A percentile compares a stretch with the other conserved stretches of the same genome.
Evolutionary conservation across 2,888 invertebrate species (phyloP).

Genomic region (Noctua comes): DNA sequence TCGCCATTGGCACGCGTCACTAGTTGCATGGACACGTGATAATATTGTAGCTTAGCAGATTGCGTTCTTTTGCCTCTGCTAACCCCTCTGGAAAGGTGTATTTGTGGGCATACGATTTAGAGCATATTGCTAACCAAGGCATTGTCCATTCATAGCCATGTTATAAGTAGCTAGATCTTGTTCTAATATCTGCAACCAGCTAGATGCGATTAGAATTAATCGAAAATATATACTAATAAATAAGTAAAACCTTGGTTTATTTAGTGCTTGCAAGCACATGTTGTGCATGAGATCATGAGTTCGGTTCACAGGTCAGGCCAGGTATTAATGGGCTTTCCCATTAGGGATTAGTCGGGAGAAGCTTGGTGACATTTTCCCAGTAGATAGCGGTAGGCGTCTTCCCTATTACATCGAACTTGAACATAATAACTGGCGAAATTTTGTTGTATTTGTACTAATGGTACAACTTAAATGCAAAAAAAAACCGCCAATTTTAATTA

Average conservation of each 20-base stretch:
- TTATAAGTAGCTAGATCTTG: not conserved
- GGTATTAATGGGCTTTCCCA: not conserved
- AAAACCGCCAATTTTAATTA: not conserved
- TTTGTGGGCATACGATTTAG: not conserved
- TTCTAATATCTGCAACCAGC: not conserved
- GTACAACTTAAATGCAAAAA: not conserved
- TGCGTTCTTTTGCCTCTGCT: not conserved
- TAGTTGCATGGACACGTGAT: not conserved
- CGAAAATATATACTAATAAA: not conserved
- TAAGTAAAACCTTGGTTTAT: not conserved
- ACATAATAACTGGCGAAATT: not conserved
- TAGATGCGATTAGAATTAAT: too few species aligned
- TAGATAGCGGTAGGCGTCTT: not conserved
- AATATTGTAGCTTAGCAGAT: not conserved
- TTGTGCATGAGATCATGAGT: not conserved
- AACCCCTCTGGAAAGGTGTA: not conserved
- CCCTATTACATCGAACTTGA: not conserved
- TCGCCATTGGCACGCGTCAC: not conserved
- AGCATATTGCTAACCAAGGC: not conserved
- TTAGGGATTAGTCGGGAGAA: not conserved
- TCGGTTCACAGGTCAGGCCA: not conserved
- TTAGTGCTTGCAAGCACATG: not conserved
- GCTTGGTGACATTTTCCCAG: not conserved
- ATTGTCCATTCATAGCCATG: not conserved
- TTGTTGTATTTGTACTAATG: too few species aligned